Base-by-base conservation (phyloP, 2,113 vertebrate genomes). In the Coptodon rendalli region DNA sequence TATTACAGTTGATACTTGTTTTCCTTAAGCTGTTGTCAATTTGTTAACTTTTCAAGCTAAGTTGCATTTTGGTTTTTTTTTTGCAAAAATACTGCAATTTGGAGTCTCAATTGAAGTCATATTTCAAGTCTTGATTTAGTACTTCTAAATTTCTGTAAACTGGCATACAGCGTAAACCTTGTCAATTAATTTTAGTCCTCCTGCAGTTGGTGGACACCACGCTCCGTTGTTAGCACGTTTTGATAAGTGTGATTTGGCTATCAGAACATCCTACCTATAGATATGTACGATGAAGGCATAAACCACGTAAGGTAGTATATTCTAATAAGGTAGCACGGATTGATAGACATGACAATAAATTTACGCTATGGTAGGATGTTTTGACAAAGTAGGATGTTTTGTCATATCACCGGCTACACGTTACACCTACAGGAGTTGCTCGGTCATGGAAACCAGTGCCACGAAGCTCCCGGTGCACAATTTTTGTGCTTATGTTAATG, bases 41-140 rank as follows among this genome's bases (percentile, higher is more conserved):
- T 61, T 31, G 57, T 31, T 61, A 61, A 61, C 57, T 61, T 34
- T 34, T 61, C 57, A 61, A 61, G 29, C 16, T 34, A 61, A 61
- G 5, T 17, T 31, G 2, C 3, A 1, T 9, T 57, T 3, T 5
- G 2, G 3, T 4, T 3, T 27, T 2, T 56, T 2, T 56, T 7
- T 29, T 59, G 2, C 2, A 4, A 34, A 34, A 34, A 61, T 61
- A 63, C 16, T 63, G 1, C 9, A 63, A 63, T 19, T 63, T 34
- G 16, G 59, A 34, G 59, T 63, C 59, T 63, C 59, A 63, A 63
- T 63, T 63, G 9, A 63, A 63, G 59, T 34, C 29, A 63, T 63
- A 63, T 63, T 34, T 63, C 16, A 63, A 63, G 59, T 63, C 29
- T 63, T 57, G n/a, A 54, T 54, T 24, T 56, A 56, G 11, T 56